A percentile compares a stretch with the other conserved stretches of the same genome.
These are phyloP conservation scores for Amphimallon solstitiale DNA, from an alignment of 2,888 invertebrate genomes.

Conservation along the genomic window DNA sequence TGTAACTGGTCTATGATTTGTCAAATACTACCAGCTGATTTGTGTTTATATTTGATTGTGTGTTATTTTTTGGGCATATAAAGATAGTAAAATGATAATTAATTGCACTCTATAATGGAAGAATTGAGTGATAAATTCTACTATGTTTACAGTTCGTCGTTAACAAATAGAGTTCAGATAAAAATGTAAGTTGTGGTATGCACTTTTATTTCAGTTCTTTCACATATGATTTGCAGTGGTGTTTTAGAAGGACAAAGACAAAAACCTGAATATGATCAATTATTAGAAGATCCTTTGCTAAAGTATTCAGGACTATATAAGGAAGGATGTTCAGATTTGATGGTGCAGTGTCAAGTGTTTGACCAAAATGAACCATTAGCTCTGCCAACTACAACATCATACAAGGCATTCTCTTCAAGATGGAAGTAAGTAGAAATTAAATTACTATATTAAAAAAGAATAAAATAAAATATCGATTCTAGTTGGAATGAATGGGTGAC, in stretches of 20 bases:
- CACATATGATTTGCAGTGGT: conserved; percentile 70
- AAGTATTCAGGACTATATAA: conserved; percentile 91
- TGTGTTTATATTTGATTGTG: conserved; percentile 1
- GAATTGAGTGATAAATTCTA: conserved; percentile 82
- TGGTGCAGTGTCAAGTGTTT: conserved; percentile 87
- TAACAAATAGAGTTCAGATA: conserved; percentile 86
- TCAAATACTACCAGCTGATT: conserved; percentile 22
- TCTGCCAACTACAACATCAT: conserved; percentile 87
- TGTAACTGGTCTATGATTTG: too few relatives aligned
- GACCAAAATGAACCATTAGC: conserved; percentile 85
- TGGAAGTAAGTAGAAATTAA: conserved; percentile 80
- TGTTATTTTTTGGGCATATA: neutral
- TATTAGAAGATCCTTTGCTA: conserved; percentile 87
- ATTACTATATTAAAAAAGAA: conserved; percentile 8
- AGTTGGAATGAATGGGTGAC: conserved; percentile 99
- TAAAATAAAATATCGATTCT: conserved; percentile 50
- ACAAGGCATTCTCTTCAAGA: conserved; percentile 90
- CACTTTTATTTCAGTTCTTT: conserved; percentile 1
- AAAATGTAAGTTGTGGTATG: conserved; percentile 82
- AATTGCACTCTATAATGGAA: conserved; percentile 67
- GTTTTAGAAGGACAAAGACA: conserved; percentile 91
- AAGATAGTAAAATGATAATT: neutral
- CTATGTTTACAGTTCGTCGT: conserved; percentile 91
- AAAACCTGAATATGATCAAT: conserved; percentile 87
- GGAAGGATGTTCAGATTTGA: conserved; percentile 86